Conservation (phyloP, 1,140 invertebrate genomes). For the Hypothenemus hampei region DNA sequence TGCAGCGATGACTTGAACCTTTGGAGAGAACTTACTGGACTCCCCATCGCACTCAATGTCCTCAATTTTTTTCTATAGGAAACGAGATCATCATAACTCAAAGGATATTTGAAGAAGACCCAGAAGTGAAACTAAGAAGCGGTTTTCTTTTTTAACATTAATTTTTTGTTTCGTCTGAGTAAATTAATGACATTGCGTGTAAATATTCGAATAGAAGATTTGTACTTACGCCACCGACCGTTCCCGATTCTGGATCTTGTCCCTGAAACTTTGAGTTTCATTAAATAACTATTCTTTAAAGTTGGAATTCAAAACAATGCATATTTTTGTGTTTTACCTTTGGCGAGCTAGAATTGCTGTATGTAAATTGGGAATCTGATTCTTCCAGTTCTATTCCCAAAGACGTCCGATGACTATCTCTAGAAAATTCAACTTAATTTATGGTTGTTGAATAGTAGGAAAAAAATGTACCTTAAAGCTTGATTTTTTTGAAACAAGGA, state of each 20-base stretch:
- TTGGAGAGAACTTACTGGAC: slow-evolving; percentile 50
- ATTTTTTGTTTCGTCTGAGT: slow-evolving; percentile 2
- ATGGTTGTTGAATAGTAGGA: neutral
- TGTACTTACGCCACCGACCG: slow-evolving; percentile 20
- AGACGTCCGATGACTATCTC: slow-evolving; percentile 48
- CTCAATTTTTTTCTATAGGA: slow-evolving; percentile 41
- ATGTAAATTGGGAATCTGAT: slow-evolving; percentile 67
- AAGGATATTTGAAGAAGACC: neutral
- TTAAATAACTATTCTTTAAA: neutral
- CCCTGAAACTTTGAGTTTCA: slow-evolving; percentile 16
- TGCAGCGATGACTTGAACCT: slow-evolving; percentile 72
- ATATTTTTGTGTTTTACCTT: slow-evolving; percentile 47
- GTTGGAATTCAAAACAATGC: too few species aligned
- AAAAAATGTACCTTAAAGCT: slow-evolving; percentile 23
- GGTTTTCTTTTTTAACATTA: neutral
- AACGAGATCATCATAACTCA: slow-evolving; percentile 11
- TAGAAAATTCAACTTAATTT: slow-evolving; percentile 29
- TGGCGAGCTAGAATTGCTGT: slow-evolving; percentile 68
- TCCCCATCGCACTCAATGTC: slow-evolving; percentile 51
- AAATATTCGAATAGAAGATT: slow-evolving; percentile 20
- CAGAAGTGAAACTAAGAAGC: neutral
- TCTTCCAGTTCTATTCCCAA: slow-evolving; percentile 60
- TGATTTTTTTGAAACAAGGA: slow-evolving; percentile 37
- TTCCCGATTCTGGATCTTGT: slow-evolving; percentile 13
- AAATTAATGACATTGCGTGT: slow-evolving; percentile 17